Base-by-base conservation (phyloP, 1,140 invertebrate genomes). In the Caenorhabditis briggsae region DNA sequence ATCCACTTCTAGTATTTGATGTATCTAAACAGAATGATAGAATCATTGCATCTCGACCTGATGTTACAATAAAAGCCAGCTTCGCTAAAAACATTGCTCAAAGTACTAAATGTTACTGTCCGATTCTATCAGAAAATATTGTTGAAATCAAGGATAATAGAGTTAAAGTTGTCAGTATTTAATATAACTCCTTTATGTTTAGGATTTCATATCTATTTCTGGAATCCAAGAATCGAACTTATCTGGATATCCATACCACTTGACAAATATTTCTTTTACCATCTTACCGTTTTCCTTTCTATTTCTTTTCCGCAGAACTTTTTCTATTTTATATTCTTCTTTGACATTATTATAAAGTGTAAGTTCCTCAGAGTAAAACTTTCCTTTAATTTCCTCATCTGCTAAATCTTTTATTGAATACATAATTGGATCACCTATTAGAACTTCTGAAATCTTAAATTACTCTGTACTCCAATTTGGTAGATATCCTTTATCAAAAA, bases 381-480 rank as follows among this genome's bases (percentile, higher is more conserved):
- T 84, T 50, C 83, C 83, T 84, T 65, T 65, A 18, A 84, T 84
- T 86, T 86, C 70, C 59, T 86, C 64, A 55, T 58, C 84, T 82
- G 50, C 64, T 33, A 86, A 56, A 59, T 74, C 59, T 70, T 41
- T 78, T 5, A 74, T 74, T 6, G 43, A 50, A 53, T 85, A 85
- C 23, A 25, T 85, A 16, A 48, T 25, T 9, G 20, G 0, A 33
- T 70, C 46, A 53, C 56, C 61, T 3, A n/a, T 7, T 59, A 88
- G 65, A 43, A 87, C 56, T 87, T 91, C 61, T 83, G 55, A 58
- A 82, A 91, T 89, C 25, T 61, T 88, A 85, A 89, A 91, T 56
- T 88, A 48, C 84, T 91, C 89, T 33, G 87, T 85, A n/a, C n/a
- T n/a, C n/a, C n/a, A n/a, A n/a, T n/a, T n/a, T n/a, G n/a, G n/a